Evolutionary conservation across 2,797 vertebrate species (phyloP).

Genomic region (Hemitrygon akajei): DNA sequence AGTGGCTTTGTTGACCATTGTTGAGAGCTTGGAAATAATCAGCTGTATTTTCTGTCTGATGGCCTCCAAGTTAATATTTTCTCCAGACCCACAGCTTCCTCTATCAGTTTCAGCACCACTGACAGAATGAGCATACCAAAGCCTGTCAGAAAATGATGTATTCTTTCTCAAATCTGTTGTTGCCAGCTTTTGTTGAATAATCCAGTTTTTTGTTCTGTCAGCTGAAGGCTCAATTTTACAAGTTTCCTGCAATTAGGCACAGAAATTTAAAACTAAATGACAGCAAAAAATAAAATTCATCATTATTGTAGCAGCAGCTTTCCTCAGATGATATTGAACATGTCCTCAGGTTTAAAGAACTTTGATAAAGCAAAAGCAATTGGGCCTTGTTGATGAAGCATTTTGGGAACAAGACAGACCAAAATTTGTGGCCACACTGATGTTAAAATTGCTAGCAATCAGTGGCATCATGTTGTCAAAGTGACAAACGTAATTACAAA

Average conservation of each 20-base stretch:
- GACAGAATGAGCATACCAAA: constrained; percentile 39
- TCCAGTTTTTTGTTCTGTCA: constrained; percentile 73
- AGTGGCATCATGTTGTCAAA: too few relatives aligned
- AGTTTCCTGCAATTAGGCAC: constrained; percentile 40
- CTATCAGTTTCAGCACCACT: constrained; percentile 43
- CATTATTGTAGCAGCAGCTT: constrained; percentile 34
- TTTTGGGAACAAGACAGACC: too few relatives aligned
- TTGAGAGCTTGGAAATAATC: constrained; percentile 64
- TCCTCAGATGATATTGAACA: not conserved
- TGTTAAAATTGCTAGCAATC: too few relatives aligned
- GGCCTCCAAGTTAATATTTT: constrained; percentile 58
- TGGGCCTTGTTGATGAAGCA: not conserved
- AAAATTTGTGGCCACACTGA: too few relatives aligned
- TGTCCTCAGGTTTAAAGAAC: not conserved
- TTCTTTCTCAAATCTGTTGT: constrained; percentile 47
- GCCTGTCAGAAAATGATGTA: constrained; percentile 39
- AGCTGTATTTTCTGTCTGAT: constrained; percentile 68
- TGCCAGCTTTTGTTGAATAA: constrained; percentile 70
- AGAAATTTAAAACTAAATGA: not conserved
- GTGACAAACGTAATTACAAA: too few relatives aligned
- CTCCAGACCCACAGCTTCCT: constrained; percentile 45
- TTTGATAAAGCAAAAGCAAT: not conserved
- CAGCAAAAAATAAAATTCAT: not conserved
- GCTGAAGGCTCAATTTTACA: constrained; percentile 48
- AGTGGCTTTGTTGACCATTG: constrained; percentile 61